Evolutionary conservation across 2,113 vertebrate genomes (phyloP), one percentile per base, ranked within the genome.

Genomic region (Podilymbus podiceps): DNA sequence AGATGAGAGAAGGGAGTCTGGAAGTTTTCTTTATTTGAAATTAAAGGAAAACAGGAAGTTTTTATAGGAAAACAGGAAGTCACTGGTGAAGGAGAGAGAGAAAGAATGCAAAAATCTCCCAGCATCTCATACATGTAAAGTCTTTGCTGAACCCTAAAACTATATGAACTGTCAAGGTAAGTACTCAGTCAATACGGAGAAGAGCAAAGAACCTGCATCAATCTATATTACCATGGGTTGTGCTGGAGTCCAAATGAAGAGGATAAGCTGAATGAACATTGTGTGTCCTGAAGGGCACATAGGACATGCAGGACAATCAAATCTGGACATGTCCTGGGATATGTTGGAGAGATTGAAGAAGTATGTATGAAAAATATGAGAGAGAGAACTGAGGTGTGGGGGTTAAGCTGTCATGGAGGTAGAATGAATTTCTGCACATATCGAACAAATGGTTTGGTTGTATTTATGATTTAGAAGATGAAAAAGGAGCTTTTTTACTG

Each of bases 391-490:
- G 50, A 72, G 35, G 25, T 80, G 28, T 23, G 56, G 56, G 38
- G 31, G 66, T 47, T 89, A 67, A 88, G 64, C 35, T 92, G 73
- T 59, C 79, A 83, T 68, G 50, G 64, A 85, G 30, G 22, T 44
- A 64, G 50, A 93, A 89, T 76, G 47, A 89, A 76, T 92, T 89
- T 92, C 78, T 95, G 80, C 67, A 82, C 49, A 20, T 64, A 87
- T 80, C 42, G 52, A 77, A 94, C 77, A 96, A 97, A 91, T 81
- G 56, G 44, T 74, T 95, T 10, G 2, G 64, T 73, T 94, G 55
- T 85, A 95, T 97, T 96, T 96, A 81, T 55, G 64, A 92, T 96
- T 97, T 94, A 94, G 69, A 94, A 91, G 90, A 93, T 79, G 52
- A 76, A 91, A 96, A 95, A 74, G 44, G 84, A 93, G 31, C 59